Evolutionary conservation across 2,113 vertebrate genomes (phyloP), one percentile per base, ranked within the genome.

Genomic region (Heterotilapia buettikoferi): DNA sequence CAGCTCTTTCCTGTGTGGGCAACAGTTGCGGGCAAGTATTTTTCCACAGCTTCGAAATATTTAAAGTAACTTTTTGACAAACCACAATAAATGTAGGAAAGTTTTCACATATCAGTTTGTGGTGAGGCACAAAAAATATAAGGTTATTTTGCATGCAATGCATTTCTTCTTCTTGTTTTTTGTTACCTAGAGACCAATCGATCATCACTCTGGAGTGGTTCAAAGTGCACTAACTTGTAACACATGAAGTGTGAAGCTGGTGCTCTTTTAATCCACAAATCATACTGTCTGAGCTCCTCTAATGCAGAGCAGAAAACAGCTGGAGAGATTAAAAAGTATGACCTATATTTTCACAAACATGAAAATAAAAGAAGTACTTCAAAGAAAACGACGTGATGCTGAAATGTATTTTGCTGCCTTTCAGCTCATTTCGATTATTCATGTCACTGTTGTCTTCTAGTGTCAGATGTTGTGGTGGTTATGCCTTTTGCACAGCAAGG

Each of bases 251-350:
- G 66, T 73, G 38, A 87, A 89, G 86, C 52, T 61, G 61, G 11
- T 18, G 43, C 11, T 63, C 19, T 80, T 40, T 73, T 91, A 93
- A 93, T 92, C 88, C 82, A 80, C 54, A 80, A 86, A 80, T 86
- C 88, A 80, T 81, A 19, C 26, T 68, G 53, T 89, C 83, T 87
- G 89, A 86, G 50, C 81, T 57, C 24, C 45, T 76, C 40, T 86
- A 79, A 90, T 80, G 45, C 81, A 66, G 59, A 85, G 78, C 86
- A 90, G 61, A 89, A 68, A 93, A 66, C 88, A 91, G 88, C 38
- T 90, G 82, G 66, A 85, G 52, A 80, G 91, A 93, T 94, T 89
- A 94, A 89, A 78, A 84, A 21, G 16, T 81, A 57, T 93, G 92
- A 94, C 92, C 94, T 68, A 93, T 84, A 92, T 93, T 86, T 93